Evolutionary conservation across 2,888 invertebrate genomes (phyloP), one percentile per base, ranked within the genome.

Genomic region (Seira sanloemensis): DNA sequence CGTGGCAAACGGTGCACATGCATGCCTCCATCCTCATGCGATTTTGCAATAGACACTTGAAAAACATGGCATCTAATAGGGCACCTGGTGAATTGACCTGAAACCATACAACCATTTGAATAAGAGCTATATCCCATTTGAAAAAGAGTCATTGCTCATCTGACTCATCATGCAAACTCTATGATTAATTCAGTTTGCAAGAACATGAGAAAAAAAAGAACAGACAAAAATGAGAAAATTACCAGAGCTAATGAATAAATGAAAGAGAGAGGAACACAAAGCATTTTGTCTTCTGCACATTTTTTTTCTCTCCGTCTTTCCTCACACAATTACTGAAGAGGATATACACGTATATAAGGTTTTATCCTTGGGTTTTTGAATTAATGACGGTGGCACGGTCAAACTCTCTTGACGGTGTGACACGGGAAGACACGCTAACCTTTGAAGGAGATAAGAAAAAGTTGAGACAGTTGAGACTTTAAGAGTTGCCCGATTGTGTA

Each of bases 31-130:
- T 66, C 37, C 19, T 58, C 68, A 77, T 77, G 77, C 77, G 58
- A 77, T 77, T 77, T 77, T 54, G 77, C 77, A 68, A 77, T 68
- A 77, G 50, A 68, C 77, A 54, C 67, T 67, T 76, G 23, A 62
- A 68, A 77, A 77, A 77, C 77, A 77, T 68, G 67, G 67, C 68
- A 77, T 37, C 77, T 77, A 77, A 77, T 77, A 50, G 68, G 19
- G 16, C 26, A 65, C 21, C 27, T n/a, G n/a, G n/a, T n/a, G n/a
- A n/a, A n/a, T n/a, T n/a, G n/a, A n/a, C n/a, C n/a, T n/a, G n/a
- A n/a, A n/a, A n/a, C n/a, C n/a, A n/a, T n/a, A n/a, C n/a, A n/a
- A n/a, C n/a, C n/a, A n/a, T n/a, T n/a, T n/a, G n/a, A n/a, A n/a
- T n/a, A n/a, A n/a, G n/a, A n/a, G n/a, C n/a, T n/a, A n/a, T n/a